These are phyloP conservation scores for Conchocele bisecta DNA, from an alignment of 2,888 invertebrate genomes.

Conservation along the genomic window DNA sequence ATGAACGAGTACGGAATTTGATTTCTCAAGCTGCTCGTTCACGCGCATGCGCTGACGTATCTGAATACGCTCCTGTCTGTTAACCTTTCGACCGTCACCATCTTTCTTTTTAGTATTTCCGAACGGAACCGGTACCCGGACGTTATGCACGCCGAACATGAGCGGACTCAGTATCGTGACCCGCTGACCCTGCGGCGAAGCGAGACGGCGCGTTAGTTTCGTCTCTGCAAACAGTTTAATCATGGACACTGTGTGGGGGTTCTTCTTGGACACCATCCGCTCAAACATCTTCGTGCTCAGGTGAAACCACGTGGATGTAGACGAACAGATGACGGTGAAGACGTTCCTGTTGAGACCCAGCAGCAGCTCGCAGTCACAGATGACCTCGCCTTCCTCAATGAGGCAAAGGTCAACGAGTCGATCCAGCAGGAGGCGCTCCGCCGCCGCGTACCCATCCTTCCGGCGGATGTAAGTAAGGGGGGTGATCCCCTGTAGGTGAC, in stretches of 20 bases:
- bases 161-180: slow-evolving; percentile 55
- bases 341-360: slow-evolving; percentile 64
- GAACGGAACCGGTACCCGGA: slow-evolving; percentile 47
- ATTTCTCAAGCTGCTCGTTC: slow-evolving; percentile 26
- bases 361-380: slow-evolving; percentile 69
- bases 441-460: slow-evolving; percentile 60
- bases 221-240: slow-evolving; percentile 64
- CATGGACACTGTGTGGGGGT: slow-evolving; percentile 58
- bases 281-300: slow-evolving; percentile 65
- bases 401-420: slow-evolving; percentile 58
- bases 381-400: slow-evolving; percentile 63
- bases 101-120: slow-evolving; percentile 18
- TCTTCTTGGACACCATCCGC: slow-evolving; percentile 62
- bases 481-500: slow-evolving; percentile 45
- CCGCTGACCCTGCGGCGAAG: slow-evolving; percentile 55
- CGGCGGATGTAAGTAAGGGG: slow-evolving; percentile 54
- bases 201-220: slow-evolving; percentile 60
- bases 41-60: slow-evolving; percentile 10
- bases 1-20: slow-evolving; percentile 52
- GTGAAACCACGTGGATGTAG: slow-evolving; percentile 65
- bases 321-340: slow-evolving; percentile 65
- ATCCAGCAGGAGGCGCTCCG: slow-evolving; percentile 55
- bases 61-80: not conserved
- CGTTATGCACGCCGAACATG: slow-evolving; percentile 46
- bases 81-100: not conserved